These are phyloP conservation scores for Euura saliciscinereae DNA, from an alignment of 1,140 invertebrate species.

Conservation along the genomic window DNA sequence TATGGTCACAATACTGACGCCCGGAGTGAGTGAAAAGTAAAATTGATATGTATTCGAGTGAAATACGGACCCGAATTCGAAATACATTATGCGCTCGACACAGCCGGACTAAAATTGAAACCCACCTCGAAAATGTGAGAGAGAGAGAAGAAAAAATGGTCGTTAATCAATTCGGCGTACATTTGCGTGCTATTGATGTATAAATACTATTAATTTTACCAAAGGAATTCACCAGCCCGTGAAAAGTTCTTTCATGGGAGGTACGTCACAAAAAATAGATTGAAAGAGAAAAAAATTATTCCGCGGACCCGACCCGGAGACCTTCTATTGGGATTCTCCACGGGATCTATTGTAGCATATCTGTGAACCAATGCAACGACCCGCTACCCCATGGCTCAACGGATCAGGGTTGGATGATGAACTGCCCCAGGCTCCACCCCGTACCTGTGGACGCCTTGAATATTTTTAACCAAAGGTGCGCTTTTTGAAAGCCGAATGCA, in stretches of 20 bases:
- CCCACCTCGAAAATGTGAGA: not conserved
- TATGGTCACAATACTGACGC: too few relatives aligned
- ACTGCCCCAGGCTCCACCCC: not conserved
- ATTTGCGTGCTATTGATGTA: slow-evolving; percentile 30
- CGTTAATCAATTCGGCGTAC: slow-evolving; percentile 6
- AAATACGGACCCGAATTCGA: not conserved
- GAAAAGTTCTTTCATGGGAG: slow-evolving; percentile 41
- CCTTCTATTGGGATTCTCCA: slow-evolving; percentile 24
- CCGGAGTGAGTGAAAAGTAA: not conserved
- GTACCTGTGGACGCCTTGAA: not conserved
- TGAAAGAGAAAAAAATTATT: slow-evolving; percentile 28
- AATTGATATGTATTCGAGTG: slow-evolving; percentile 7
- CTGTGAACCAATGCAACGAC: not conserved
- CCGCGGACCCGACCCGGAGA: slow-evolving; percentile 14
- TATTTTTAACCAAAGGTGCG: too few relatives aligned
- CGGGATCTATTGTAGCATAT: slow-evolving; percentile 22
- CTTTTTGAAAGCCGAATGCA: too few relatives aligned
- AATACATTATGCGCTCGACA: not conserved
- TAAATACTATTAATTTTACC: slow-evolving; percentile 54
- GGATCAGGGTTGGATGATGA: not conserved
- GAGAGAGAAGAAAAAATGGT: too few relatives aligned
- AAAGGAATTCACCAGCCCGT: slow-evolving; percentile 52
- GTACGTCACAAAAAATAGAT: not conserved
- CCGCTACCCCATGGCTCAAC: too few relatives aligned
- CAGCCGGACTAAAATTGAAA: not conserved